Percentiles rank a stretch among this genome's conserved stretches.
Evolutionary conservation across 2,113 vertebrate species (phyloP).

Genomic region (Chloroceryle aenea): DNA sequence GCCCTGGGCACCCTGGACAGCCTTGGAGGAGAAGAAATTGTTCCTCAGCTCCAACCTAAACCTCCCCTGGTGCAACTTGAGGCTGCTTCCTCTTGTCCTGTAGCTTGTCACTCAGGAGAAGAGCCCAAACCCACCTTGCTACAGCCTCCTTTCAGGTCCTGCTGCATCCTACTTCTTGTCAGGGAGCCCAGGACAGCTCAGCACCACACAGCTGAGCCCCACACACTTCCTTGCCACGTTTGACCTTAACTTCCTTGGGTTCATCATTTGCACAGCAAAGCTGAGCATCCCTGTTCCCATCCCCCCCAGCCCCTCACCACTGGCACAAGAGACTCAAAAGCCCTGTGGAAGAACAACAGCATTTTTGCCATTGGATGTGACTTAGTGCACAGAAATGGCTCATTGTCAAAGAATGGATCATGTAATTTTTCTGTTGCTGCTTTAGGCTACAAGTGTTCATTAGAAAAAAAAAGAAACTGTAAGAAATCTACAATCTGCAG

Average conservation of each 20-base stretch:
- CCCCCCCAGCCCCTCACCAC: rapidly evolving
- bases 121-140: too few relatives aligned
- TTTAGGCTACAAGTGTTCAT: background rate
- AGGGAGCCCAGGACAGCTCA: background rate
- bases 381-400: background rate
- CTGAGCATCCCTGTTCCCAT: rapidly evolving
- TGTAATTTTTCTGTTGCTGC: background rate
- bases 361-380: background rate
- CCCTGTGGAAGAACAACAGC: background rate
- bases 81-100: too few relatives aligned
- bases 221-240: background rate
- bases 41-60: too few relatives aligned
- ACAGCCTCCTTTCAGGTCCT: background rate
- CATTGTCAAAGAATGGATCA: background rate
- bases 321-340: rapidly evolving
- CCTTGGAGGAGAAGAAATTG: too few relatives aligned
- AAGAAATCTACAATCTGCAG: background rate
- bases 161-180: too few relatives aligned
- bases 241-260: rapidly evolving
- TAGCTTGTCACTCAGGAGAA: too few relatives aligned
- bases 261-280: background rate
- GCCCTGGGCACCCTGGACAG: too few relatives aligned
- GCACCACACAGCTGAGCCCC: background rate
- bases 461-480: background rate
- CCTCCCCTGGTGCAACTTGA: too few relatives aligned